Percentiles rank a stretch among this genome's conserved stretches.
Evolutionary conservation across 1,140 invertebrate genomes (phyloP).

Genomic region (Nasonia giraulti): DNA sequence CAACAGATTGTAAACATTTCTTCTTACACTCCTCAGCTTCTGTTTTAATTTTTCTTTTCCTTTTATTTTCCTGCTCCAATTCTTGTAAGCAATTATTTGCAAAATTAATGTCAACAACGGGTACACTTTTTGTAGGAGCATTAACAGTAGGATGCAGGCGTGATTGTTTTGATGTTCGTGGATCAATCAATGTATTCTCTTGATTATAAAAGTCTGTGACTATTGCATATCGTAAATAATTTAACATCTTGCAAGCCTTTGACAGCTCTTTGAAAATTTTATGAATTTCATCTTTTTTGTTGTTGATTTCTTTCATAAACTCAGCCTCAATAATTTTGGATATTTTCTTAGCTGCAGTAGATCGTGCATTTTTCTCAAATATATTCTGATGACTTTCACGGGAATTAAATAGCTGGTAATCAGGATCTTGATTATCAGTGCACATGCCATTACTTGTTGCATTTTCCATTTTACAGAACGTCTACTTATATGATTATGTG

Average conservation of each 20-base stretch:
- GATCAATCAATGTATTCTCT: constrained; percentile 74
- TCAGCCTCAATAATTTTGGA: constrained; percentile 72
- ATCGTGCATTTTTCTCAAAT: constrained; percentile 69
- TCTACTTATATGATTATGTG: background rate
- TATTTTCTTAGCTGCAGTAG: constrained; percentile 65
- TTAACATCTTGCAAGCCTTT: constrained; percentile 79
- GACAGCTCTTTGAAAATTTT: constrained; percentile 78
- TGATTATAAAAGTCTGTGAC: constrained; percentile 82
- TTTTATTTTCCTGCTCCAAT: constrained; percentile 6
- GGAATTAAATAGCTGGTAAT: constrained; percentile 65
- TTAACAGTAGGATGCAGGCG: constrained; percentile 84
- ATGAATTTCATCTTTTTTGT: constrained; percentile 74
- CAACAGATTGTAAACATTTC: constrained; percentile 46
- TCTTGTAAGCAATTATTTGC: constrained; percentile 21
- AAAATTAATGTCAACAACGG: background rate
- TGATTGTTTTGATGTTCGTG: constrained; percentile 74
- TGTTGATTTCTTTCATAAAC: constrained; percentile 75
- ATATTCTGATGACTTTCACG: constrained; percentile 65
- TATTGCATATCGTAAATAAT: constrained; percentile 82
- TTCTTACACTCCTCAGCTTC: constrained; percentile 26
- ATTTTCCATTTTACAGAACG: constrained; percentile 16
- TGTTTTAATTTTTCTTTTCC: constrained; percentile 32
- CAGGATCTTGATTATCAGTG: constrained; percentile 69
- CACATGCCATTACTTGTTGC: background rate
- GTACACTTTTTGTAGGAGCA: constrained; percentile 41